Percentiles rank a stretch among this genome's conserved stretches.
phyloP scores from a whole-genome alignment of 2,797 vertebrate genomes.

The Eremophila alpestris region DNA sequence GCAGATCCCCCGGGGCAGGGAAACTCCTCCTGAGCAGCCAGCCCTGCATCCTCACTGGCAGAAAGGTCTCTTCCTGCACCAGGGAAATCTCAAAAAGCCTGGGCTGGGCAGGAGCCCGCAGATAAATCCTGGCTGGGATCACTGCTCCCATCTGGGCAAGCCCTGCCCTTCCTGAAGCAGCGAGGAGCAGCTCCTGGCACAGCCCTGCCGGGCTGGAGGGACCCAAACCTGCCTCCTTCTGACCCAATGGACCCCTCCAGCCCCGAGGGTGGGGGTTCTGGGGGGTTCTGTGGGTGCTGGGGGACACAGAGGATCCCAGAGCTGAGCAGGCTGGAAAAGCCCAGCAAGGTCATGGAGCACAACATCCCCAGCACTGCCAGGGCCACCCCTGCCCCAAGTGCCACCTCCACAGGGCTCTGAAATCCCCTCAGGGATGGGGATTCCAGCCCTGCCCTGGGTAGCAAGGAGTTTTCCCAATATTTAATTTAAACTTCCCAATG shows the following conservation, averaged over 20 bases:
- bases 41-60: accelerated
- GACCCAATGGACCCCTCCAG: accelerated
- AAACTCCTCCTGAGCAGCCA: accelerated
- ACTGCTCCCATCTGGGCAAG: background rate
- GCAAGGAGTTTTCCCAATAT: background rate
- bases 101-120: accelerated
- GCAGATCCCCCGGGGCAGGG: accelerated
- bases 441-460: background rate
- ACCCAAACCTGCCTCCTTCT: accelerated
- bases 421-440: too few species aligned
- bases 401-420: background rate
- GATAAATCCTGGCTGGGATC: background rate
- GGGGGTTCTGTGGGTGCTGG: background rate
- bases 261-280: accelerated
- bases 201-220: background rate
- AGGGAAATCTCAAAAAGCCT: accelerated
- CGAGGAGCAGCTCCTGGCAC: background rate
- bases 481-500: too few species aligned
- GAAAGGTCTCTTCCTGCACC: accelerated
- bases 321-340: accelerated
- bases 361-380: background rate
- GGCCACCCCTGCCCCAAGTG: background rate
- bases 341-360: accelerated
- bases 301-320: background rate
- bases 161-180: background rate